Base-by-base conservation (phyloP, 2,888 invertebrate genomes). In the Xylota segnis region DNA sequence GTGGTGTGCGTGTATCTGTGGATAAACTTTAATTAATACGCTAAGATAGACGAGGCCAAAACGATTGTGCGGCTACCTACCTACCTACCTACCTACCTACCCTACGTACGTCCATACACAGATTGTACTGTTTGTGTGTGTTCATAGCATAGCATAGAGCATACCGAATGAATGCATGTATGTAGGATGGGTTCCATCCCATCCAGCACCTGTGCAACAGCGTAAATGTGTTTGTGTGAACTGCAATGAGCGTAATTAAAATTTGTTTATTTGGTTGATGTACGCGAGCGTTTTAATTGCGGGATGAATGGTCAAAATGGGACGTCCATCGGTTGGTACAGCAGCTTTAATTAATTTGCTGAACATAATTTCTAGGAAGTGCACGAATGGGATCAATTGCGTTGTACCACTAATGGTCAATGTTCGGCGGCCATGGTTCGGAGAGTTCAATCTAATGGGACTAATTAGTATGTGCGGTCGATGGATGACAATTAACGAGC, bases 11-110 rank as follows among this genome's bases (percentile, higher is more conserved):
- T 77, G 76, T 82, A 86, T 68, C 76, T 82, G 86, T 63, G 72
- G 76, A 86, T 86, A 77, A 86, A 82, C 86, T 86, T 86, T 86
- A 86, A 86, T 86, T 86, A 86, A 86, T 82, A 82, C 86, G 66
- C 82, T 72, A 86, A 86, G 86, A 86, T 86, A 81, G 81, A 86
- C 82, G 56, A 43, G 52, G 59, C 34, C 47, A 59, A 77, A 83
- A 77, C 59, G 29, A 56, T 72, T 77, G 71, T 54, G 29, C 29
- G 50, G 71, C 50, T 56, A 50, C 37, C 27, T 23, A 27, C 4
- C 16, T 37, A 34, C 4, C 14, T n/a, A n/a, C n/a, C n/a, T n/a
- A n/a, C n/a, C n/a, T n/a, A n/a, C n/a, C n/a, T n/a, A n/a, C n/a
- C n/a, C n/a, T 23, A 23, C 23, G 23, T 23, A 23, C 23, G 23